A percentile compares a stretch with the other conserved stretches of the same genome.
phyloP scores from a whole-genome alignment of 2,797 vertebrate genomes.

The Podargus strigoides region DNA sequence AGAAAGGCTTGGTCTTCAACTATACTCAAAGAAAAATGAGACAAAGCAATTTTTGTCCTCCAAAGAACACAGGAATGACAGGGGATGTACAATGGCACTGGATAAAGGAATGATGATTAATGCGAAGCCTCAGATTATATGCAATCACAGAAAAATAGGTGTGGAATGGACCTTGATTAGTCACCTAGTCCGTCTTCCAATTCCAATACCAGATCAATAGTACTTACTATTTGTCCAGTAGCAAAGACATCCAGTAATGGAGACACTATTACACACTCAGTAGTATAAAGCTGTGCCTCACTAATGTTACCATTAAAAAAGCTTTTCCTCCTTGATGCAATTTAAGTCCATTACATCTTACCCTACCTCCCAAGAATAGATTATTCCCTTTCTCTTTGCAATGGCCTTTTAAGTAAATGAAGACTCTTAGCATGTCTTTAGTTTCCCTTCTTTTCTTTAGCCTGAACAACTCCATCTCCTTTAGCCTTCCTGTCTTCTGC shows the following conservation, averaged over 20 bases:
- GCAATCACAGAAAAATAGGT: conserved; percentile 15
- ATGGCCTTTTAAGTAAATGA: background rate
- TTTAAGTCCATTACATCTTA: conserved; percentile 42
- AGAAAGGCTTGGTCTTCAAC: background rate
- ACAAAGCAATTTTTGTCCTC: background rate
- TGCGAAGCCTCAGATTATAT: background rate
- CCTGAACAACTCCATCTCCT: background rate
- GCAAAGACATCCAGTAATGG: background rate
- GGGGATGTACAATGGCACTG: background rate
- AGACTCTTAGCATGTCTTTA: background rate
- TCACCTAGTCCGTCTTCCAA: background rate
- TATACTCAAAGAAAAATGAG: background rate
- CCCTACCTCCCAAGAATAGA: background rate
- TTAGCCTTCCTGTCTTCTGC: background rate
- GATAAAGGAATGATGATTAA: background rate
- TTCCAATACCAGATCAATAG: conserved; percentile 43
- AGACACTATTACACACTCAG: background rate
- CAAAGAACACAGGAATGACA: background rate
- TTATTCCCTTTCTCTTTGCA: background rate
- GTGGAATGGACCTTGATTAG: background rate
- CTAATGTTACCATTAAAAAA: conserved; percentile 42
- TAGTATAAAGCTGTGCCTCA: conserved; percentile 1
- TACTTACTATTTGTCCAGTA: background rate
- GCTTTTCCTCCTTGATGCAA: conserved; percentile 20
- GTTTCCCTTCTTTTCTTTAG: background rate